These are phyloP conservation scores for Clunio marinus DNA, from an alignment of 2,888 invertebrate species.

Conservation along the genomic window DNA sequence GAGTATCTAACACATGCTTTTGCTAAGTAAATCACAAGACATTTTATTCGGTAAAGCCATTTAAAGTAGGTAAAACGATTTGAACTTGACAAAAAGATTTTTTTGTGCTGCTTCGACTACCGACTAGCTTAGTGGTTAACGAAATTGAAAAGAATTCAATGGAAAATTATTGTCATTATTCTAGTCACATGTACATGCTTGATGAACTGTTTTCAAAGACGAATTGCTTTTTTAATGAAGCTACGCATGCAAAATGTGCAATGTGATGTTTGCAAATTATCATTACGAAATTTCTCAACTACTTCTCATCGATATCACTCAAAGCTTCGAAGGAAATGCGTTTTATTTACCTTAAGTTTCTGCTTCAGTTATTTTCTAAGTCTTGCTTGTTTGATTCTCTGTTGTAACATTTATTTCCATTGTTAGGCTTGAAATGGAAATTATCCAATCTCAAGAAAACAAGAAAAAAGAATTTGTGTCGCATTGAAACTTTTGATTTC, in stretches of 20 bases:
- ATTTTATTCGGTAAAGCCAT: neutral
- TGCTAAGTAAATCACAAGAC: neutral
- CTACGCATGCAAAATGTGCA: too few species aligned
- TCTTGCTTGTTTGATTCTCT: constrained; percentile 18
- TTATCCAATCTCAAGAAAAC: constrained; percentile 30
- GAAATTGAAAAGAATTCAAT: neutral
- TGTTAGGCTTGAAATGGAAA: constrained; percentile 37
- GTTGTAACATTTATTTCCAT: constrained; percentile 23
- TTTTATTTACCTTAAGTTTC: constrained; percentile 18
- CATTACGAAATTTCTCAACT: too few species aligned
- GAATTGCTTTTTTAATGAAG: too few species aligned
- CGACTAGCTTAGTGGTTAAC: neutral
- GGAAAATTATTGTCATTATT: neutral
- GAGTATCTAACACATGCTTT: neutral
- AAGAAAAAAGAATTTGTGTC: too few species aligned
- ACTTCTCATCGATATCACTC: too few species aligned
- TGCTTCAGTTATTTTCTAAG: constrained; percentile 32
- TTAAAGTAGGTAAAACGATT: neutral
- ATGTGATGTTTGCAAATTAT: too few species aligned
- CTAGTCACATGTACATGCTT: neutral
- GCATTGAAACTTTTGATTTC: constrained; percentile 32
- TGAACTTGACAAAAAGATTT: neutral
- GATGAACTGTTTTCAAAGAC: too few species aligned
- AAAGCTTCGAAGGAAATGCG: constrained; percentile 37
- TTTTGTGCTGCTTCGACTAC: neutral